Evolutionary conservation across 2,888 invertebrate species (phyloP), one percentile per base, ranked within the genome.

Genomic region (Pyrrhosoma nymphula): DNA sequence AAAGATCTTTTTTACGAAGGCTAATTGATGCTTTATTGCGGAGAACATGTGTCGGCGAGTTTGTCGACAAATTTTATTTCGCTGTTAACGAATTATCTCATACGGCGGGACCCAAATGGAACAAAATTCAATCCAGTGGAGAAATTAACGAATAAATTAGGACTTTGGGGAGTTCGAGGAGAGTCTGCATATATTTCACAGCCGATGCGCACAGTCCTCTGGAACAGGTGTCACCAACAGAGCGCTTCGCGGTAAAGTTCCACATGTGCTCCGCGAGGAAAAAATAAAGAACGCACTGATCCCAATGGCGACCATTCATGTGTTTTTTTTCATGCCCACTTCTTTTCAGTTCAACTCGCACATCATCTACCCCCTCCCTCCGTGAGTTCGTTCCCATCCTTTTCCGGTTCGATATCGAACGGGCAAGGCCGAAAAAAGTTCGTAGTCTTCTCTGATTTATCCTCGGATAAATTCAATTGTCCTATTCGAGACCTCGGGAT

Each of bases 91-190:
- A 30, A 82, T 82, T 35, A 82, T 82, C 82, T 82, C 30, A 82
- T 30, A 35, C 26, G 82, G 35, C 16, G 82, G 82, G 35, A 69
- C 18, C n/a, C 35, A 16, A 35, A 82, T 82, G 82, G 16, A 18
- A 82, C 12, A 10, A 35, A 18, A 82, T 82, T 82, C 35, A 82
- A 82, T 30, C 30, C 82, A 6, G 35, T 2, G 35, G 35, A 35
- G 35, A 35, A 35, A 82, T 82, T 30, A 82, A 82, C 82, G 82
- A 82, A 82, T 82, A 35, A 82, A 82, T 82, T 82, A n/a, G 82
- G 82, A 82, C 30, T 35, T 18, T 60, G 16, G 82, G 3, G 35
- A 14, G 26, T 14, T 6, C 82, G 82, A 35, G 82, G 14, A 20
- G 16, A 20, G 2, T 16, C 82, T 35, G 82, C 30, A 82, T 82